Evolutionary conservation across 2,113 vertebrate species (phyloP).

Genomic region (Clarias gariepinus): DNA sequence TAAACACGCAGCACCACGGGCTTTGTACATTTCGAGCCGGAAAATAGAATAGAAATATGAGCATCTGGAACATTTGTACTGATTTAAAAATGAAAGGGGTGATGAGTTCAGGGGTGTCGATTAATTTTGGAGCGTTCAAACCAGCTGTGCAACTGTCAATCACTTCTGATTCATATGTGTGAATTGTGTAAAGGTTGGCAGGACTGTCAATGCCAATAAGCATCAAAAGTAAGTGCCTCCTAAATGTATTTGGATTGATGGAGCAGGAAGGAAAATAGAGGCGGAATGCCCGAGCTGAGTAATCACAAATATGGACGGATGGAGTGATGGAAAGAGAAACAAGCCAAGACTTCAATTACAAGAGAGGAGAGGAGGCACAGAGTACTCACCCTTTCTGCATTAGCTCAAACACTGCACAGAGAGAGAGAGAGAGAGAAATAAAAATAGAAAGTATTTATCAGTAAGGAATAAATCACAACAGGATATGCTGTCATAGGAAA

Average conservation of each 20-base stretch:
- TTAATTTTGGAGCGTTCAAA: neutral
- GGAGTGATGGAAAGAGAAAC: neutral
- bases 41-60: neutral
- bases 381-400: conserved; percentile 95
- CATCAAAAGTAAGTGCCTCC: conserved; percentile 52
- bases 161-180: neutral
- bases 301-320: conserved; percentile 19
- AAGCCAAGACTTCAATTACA: conserved; percentile 53
- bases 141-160: neutral
- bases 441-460: neutral
- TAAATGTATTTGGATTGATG: conserved; percentile 52
- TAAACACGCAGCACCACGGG: neutral
- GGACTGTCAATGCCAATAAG: conserved; percentile 32
- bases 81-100: neutral
- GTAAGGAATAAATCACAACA: no score
- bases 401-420: conserved; percentile 91
- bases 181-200: neutral
- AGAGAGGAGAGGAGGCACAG: conserved; percentile 15
- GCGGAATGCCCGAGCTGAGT: conserved; percentile 42
- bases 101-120: neutral
- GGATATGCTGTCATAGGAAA: no score
- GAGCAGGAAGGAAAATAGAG: conserved; percentile 40
- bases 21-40: neutral
- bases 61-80: neutral
- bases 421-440: conserved; percentile 19